Percentiles rank a stretch among this genome's conserved stretches.
These are phyloP conservation scores for Nesospiza acunhae DNA, from an alignment of 2,113 vertebrate genomes.

Conservation along the genomic window DNA sequence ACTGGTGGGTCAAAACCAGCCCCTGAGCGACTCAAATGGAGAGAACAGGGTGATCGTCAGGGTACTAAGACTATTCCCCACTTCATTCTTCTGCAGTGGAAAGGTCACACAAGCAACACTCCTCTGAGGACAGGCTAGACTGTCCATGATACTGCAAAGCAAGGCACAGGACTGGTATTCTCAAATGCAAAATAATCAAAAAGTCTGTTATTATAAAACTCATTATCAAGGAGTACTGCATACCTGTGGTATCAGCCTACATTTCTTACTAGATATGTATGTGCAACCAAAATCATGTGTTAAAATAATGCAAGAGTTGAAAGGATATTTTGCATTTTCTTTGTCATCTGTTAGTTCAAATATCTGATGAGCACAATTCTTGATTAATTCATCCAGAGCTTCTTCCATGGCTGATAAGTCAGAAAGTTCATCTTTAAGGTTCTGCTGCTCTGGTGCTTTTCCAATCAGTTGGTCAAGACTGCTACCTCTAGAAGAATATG, in stretches of 20 bases:
- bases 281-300: background rate
- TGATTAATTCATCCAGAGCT: slow-evolving; percentile 88
- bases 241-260: background rate
- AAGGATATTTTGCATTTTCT: slow-evolving; percentile 91
- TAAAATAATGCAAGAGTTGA: background rate
- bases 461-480: slow-evolving; percentile 58
- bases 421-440: slow-evolving; percentile 78
- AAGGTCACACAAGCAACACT: background rate
- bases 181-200: background rate
- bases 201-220: background rate
- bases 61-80: background rate
- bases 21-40: background rate
- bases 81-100: background rate
- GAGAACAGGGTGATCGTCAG: background rate
- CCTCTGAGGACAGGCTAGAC: background rate
- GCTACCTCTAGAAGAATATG: slow-evolving; percentile 74
- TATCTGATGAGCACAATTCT: slow-evolving; percentile 85
- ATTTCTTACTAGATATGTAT: background rate
- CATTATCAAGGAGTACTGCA: background rate
- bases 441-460: slow-evolving; percentile 56
- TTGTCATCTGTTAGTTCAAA: slow-evolving; percentile 84
- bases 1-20: background rate
- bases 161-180: background rate
- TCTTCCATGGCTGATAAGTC: slow-evolving; percentile 87
- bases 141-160: background rate